These are phyloP conservation scores for Lamprotornis superbus DNA, from an alignment of 2,113 vertebrate genomes.

Conservation along the genomic window DNA sequence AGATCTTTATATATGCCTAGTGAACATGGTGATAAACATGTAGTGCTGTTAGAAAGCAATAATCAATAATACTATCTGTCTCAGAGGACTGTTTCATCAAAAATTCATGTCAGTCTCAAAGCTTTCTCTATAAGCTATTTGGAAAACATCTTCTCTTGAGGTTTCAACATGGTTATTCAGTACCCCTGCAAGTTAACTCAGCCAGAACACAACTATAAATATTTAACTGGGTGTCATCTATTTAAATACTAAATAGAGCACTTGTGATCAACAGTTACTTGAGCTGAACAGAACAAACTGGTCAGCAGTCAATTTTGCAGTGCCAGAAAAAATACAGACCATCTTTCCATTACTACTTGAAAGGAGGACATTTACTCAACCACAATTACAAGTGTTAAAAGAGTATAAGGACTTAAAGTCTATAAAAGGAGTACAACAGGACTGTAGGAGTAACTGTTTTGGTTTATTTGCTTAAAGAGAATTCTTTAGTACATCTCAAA, in stretches of 20 bases:
- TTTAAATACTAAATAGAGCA: slow-evolving; percentile 66
- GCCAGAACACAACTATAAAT: slow-evolving; percentile 67
- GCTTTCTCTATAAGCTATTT: background rate
- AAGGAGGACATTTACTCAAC: slow-evolving; percentile 12
- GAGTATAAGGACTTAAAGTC: background rate
- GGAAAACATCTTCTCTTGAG: slow-evolving; percentile 16
- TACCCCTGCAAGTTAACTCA: slow-evolving; percentile 17
- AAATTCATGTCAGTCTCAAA: background rate
- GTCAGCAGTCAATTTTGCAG: slow-evolving; percentile 19
- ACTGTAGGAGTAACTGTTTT: background rate
- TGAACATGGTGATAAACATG: background rate
- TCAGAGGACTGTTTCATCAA: background rate
- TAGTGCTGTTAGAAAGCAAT: background rate
- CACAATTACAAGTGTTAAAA: slow-evolving; percentile 45
- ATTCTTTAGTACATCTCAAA: background rate
- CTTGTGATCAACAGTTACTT: slow-evolving; percentile 50
- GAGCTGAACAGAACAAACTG: slow-evolving; percentile 62
- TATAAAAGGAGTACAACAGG: slow-evolving; percentile 41
- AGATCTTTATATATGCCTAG: background rate
- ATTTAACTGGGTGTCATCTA: slow-evolving; percentile 61
- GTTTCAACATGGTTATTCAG: slow-evolving; percentile 31
- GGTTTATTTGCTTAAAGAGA: background rate
- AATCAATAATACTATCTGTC: background rate
- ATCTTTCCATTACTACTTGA: slow-evolving; percentile 46
- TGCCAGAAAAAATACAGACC: slow-evolving; percentile 60